Conservation (phyloP, 2,888 invertebrate species). For the Drosophila anceps region DNA sequence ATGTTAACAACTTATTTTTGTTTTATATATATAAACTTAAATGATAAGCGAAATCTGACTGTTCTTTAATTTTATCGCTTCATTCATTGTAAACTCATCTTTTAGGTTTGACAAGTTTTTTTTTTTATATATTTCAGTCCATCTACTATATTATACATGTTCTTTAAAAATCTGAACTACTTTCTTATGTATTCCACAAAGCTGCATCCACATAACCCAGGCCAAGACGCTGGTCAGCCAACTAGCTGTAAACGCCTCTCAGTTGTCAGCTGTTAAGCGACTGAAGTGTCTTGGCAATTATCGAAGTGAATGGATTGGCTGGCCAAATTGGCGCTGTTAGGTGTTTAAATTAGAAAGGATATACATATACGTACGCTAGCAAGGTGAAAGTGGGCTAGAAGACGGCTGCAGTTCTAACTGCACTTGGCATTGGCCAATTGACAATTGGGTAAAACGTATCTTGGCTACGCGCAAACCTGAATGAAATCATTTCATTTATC, state of each 20-base stretch:
- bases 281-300: conserved; percentile 43
- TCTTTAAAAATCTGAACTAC: too few relatives aligned
- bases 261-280: conserved; percentile 20
- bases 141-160: background rate
- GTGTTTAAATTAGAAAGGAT: conserved; percentile 77
- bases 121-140: background rate
- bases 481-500: conserved; percentile 7
- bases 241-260: conserved; percentile 14
- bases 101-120: background rate
- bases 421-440: conserved; percentile 18
- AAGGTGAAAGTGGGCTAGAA: conserved; percentile 56
- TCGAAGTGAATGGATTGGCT: conserved; percentile 63
- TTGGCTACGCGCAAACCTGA: background rate
- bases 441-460: background rate
- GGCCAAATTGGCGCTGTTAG: conserved; percentile 38
- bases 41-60: background rate
- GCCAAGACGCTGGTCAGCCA: background rate
- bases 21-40: background rate
- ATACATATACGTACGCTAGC: background rate
- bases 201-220: background rate
- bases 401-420: conserved; percentile 22
- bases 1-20: background rate
- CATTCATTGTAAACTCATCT: background rate
- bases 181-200: background rate
- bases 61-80: background rate